These are phyloP conservation scores for Erethizon dorsatum DNA, from an alignment of 2,797 vertebrate species.

Conservation along the genomic window DNA sequence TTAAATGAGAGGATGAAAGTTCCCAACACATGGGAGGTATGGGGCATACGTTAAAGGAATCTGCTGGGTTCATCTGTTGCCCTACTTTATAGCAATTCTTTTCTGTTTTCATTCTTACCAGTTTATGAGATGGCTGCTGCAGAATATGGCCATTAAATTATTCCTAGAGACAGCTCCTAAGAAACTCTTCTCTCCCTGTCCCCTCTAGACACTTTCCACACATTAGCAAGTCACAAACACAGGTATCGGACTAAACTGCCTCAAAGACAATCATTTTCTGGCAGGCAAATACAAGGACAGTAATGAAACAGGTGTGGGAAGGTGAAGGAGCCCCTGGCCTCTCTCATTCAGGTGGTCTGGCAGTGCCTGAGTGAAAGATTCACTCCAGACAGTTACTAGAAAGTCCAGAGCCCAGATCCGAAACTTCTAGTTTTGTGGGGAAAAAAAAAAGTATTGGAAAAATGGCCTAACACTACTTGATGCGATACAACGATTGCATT, in stretches of 20 bases:
- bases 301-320: neutral
- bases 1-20: conserved; percentile 58
- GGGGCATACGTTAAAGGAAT: neutral
- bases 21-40: neutral
- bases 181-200: neutral
- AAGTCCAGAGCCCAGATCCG: neutral
- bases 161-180: neutral
- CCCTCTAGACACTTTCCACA: neutral
- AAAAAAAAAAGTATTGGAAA: neutral
- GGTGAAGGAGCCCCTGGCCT: neutral
- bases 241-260: neutral
- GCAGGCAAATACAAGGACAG: neutral
- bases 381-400: neutral
- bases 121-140: neutral
- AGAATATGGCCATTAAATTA: neutral
- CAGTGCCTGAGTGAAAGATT: neutral
- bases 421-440: neutral
- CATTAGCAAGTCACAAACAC: neutral
- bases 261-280: neutral
- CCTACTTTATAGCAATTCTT: conserved; percentile 6
- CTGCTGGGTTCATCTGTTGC: conserved; percentile 14
- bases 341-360: neutral
- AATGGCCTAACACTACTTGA: neutral
- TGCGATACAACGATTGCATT: neutral
- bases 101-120: conserved; percentile 22